Conservation (phyloP, 2,113 vertebrate species). For the Lagenorhynchus albirostris region DNA sequence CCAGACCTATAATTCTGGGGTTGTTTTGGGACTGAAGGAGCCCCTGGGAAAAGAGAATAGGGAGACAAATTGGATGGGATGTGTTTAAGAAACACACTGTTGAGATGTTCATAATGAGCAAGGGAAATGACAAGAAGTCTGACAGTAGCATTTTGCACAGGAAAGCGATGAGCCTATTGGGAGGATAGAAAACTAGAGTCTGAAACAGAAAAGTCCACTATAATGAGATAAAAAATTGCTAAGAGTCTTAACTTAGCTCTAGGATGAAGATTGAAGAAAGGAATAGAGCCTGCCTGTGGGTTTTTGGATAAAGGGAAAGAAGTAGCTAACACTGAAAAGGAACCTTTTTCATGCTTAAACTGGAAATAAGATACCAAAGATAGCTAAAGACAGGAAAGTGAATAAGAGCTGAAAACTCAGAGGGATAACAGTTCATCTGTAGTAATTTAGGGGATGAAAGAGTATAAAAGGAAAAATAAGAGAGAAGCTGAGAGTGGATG, state of each 20-base stretch:
- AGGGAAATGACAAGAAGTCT: neutral
- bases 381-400: constrained; percentile 48
- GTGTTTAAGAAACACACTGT: neutral
- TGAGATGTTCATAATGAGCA: neutral
- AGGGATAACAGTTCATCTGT: constrained; percentile 49
- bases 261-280: constrained; percentile 47
- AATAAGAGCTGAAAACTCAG: constrained; percentile 48
- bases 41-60: neutral
- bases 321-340: constrained; percentile 30
- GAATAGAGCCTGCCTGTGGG: constrained; percentile 31
- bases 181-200: neutral
- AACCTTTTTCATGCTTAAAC: constrained; percentile 14
- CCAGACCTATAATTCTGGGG: neutral
- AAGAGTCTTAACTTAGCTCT: constrained; percentile 47
- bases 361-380: neutral
- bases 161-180: neutral
- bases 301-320: constrained; percentile 41
- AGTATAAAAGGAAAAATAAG: constrained; percentile 36
- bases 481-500: neutral
- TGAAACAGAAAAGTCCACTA: constrained; percentile 15
- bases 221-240: constrained; percentile 43
- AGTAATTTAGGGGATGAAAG: constrained; percentile 59
- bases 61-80: neutral
- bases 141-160: neutral
- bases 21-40: neutral